Conservation (phyloP, 2,797 vertebrate genomes). For the Brachyrhaphis roseni region DNA sequence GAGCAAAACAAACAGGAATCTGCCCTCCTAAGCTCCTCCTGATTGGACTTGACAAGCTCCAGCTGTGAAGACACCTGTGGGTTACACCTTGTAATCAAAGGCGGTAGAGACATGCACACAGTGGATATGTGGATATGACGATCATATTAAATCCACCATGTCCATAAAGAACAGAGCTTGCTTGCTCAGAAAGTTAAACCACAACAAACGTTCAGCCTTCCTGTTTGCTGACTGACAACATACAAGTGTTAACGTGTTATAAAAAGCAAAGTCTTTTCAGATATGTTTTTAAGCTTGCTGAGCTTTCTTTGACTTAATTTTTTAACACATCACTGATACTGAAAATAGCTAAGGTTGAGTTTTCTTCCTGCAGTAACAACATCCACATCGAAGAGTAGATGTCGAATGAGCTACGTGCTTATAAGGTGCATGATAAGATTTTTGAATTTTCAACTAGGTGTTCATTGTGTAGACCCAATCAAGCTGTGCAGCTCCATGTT, state of each 20-base stretch:
- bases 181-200: neutral
- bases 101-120: neutral
- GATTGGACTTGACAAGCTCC: neutral
- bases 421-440: neutral
- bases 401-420: neutral
- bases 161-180: neutral
- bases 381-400: neutral
- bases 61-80: neutral
- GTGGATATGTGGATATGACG: neutral
- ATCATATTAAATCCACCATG: neutral
- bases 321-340: neutral
- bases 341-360: neutral
- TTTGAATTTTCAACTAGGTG: neutral
- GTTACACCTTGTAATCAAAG: neutral
- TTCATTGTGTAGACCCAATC: neutral
- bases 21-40: neutral
- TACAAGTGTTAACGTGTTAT: neutral
- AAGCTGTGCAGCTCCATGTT: neutral
- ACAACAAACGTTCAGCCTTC: neutral
- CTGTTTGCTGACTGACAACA: neutral
- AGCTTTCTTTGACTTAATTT: neutral
- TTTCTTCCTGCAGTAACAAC: neutral
- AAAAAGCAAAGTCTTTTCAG: neutral
- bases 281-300: neutral
- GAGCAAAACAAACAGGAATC: neutral